Evolutionary conservation across 2,888 invertebrate species (phyloP).

Genomic region (Nephrotoma guestfalica): DNA sequence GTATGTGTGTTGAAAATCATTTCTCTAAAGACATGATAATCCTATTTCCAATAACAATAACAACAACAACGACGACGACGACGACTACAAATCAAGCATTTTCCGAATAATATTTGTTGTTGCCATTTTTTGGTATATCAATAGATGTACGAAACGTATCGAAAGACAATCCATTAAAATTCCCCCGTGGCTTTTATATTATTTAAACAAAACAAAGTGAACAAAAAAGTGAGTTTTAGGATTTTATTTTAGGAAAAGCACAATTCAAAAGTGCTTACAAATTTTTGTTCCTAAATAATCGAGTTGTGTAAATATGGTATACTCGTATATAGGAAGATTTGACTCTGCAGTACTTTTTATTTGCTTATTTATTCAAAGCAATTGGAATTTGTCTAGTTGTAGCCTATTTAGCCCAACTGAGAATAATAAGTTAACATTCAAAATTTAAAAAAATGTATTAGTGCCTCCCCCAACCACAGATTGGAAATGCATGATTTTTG

Average conservation of each 20-base stretch:
- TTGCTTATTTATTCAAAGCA: too few species aligned
- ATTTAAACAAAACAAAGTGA: not conserved
- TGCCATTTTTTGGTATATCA: not conserved
- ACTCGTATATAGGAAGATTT: too few species aligned
- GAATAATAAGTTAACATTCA: too few species aligned
- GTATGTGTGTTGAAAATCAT: not conserved
- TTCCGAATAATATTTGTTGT: not conserved
- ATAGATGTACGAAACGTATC: not conserved
- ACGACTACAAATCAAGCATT: not conserved
- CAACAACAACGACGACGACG: too few species aligned
- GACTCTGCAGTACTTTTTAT: too few species aligned
- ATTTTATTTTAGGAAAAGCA: not conserved
- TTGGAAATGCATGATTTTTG: too few species aligned
- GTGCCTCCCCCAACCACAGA: too few species aligned
- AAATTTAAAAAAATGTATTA: too few species aligned
- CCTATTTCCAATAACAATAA: not conserved
- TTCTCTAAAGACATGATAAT: not conserved
- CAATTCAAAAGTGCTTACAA: not conserved
- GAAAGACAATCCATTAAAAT: not conserved
- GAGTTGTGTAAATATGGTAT: too few species aligned
- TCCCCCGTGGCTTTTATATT: not conserved
- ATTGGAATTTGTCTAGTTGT: too few species aligned
- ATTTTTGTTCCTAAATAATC: too few species aligned
- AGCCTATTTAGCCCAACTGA: too few species aligned
- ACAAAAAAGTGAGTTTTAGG: not conserved